Percentiles rank a stretch among this genome's conserved stretches.
phyloP scores from a whole-genome alignment of 2,113 vertebrate genomes.

The Phodopus roborovskii region DNA sequence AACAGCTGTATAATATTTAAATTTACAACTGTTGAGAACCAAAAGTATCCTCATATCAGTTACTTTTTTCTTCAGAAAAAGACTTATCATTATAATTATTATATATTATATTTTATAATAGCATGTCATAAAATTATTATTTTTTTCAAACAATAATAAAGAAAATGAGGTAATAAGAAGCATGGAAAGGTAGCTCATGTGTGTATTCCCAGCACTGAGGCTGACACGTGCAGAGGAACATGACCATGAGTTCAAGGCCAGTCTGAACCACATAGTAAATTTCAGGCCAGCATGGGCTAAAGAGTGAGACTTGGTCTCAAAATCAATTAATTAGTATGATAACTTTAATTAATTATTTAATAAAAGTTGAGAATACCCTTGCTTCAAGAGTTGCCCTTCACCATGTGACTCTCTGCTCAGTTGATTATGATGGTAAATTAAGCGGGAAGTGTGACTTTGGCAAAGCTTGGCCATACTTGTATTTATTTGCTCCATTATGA shows the following conservation, averaged over 20 bases:
- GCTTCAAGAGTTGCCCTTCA: not conserved
- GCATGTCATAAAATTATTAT: not conserved
- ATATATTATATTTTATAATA: not conserved
- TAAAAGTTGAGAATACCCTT: constrained; percentile 7
- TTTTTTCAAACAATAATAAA: not conserved
- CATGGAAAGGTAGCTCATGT: not conserved
- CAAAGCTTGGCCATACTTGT: not conserved
- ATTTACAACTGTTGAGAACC: not conserved
- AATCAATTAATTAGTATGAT: not conserved
- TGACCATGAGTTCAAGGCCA: not conserved
- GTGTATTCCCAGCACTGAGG: not conserved
- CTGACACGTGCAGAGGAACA: too few species aligned
- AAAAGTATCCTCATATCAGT: not conserved
- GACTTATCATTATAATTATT: not conserved
- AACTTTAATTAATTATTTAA: not conserved
- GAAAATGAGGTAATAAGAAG: not conserved
- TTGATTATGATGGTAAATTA: not conserved
- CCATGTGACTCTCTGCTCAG: not conserved
- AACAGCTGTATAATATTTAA: not conserved
- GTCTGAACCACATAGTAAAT: not conserved
- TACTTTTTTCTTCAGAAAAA: not conserved
- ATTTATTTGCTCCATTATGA: not conserved
- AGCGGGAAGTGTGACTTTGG: not conserved
- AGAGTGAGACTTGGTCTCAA: not conserved
- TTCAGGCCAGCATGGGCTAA: not conserved